Base-by-base conservation (phyloP, 2,888 invertebrate species). In the Drosophila barbarae region DNA sequence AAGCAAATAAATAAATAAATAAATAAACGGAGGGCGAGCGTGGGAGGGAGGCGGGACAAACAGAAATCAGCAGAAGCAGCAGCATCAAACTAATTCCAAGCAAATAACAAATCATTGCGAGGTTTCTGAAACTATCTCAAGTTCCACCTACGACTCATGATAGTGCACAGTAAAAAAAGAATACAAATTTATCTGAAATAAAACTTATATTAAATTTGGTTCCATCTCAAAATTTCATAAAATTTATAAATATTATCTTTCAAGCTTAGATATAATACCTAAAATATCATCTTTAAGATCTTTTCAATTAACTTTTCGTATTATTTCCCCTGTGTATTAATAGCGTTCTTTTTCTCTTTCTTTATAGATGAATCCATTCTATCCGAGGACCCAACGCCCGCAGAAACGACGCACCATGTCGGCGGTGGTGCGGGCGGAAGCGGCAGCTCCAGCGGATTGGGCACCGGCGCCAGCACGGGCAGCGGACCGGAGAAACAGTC, bases 311-410 rank as follows among this genome's bases (percentile, higher is more conserved):
- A 10, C 3, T 2, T 15, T 13, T 5, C 7, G 5, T 9, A 8
- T 5, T 23, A 30, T 21, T 26, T 28, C 2, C 5, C 13, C 35
- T 13, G 57, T 44, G 44, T 26, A 44, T 13, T 35, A 46, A 46
- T 47, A 18, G 49, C 7, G 26, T 9, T 51, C n/a, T 30, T 30
- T 32, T 46, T 53, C 39, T 15, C 34, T 21, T 63, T 51, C 18
- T 1, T 56, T 46, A 21, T 75, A 90, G 90, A 90, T 81, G 90
- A 90, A 85, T 87, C 90, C 61, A 89, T 89, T 74, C 85, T 89
- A 77, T 89, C 90, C 46, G 90, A 90, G 84, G 90, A 90, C 86
- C 90, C 90, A 50, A 90, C 90, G 73, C 90, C 90, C 70, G 90
- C 90, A 73, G 90, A 90, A 85, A 90, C 90, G 58, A 89, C 90